Evolutionary conservation across 1,140 invertebrate genomes (phyloP).

Genomic region (Neelides sp.): DNA sequence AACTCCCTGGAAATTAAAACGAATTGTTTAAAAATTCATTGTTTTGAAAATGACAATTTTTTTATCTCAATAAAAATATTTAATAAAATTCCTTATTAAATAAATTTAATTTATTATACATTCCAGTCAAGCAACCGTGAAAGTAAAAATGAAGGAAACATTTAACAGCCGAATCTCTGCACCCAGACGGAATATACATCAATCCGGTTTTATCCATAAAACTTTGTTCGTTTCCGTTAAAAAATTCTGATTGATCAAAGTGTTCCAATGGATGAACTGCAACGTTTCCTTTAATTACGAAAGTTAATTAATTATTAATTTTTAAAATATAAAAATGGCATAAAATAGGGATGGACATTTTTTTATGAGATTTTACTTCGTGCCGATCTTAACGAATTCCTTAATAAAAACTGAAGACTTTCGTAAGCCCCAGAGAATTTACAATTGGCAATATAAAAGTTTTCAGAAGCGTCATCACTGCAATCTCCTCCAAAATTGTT

Average conservation of each 20-base stretch:
- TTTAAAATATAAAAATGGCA: no score
- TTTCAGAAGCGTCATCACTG: not conserved
- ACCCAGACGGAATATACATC: conserved; percentile 17
- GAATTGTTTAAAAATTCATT: not conserved
- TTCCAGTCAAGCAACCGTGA: conserved; percentile 19
- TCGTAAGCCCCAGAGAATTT: conserved; percentile 19
- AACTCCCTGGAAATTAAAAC: conserved; percentile 11
- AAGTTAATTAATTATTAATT: no score
- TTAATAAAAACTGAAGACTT: conserved; percentile 15
- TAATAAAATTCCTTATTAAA: not conserved
- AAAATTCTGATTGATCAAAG: conserved; percentile 23
- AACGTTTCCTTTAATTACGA: not conserved
- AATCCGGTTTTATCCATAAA: conserved; percentile 23
- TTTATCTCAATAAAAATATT: not conserved
- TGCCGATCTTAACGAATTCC: not conserved
- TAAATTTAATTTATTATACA: not conserved
- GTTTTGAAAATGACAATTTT: not conserved
- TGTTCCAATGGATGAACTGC: conserved; percentile 8
- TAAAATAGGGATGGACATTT: not conserved
- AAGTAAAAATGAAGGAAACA: conserved; percentile 25
- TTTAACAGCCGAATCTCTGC: not conserved
- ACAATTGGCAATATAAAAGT: conserved; percentile 16
- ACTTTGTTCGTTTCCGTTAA: conserved; percentile 7
- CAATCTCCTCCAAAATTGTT: conserved; percentile 8
- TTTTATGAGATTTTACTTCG: not conserved